Evolutionary conservation across 23 tunicate species (phyloP).

Genomic region (Botrylloides violaceus): DNA sequence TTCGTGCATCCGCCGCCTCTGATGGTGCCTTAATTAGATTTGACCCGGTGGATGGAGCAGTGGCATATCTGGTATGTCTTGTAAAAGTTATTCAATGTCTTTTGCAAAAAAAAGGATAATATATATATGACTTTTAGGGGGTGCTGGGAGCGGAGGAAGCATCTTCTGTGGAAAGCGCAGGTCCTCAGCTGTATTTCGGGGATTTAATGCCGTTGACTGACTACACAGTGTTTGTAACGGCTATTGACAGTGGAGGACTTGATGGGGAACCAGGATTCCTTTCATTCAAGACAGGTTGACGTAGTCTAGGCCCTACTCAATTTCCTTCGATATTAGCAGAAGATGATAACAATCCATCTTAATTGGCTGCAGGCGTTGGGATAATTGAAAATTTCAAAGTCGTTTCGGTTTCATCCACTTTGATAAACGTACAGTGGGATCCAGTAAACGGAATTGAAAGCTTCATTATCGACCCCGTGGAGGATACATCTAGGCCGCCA

Average conservation of each 20-base stretch:
- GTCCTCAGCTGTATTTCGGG: constrained; percentile 24
- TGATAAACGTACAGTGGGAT: constrained; percentile 22
- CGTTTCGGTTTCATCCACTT: constrained; percentile 16
- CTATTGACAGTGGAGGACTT: constrained; percentile 8
- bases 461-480: constrained; percentile 17
- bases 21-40: constrained; percentile 23
- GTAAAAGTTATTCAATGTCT: not conserved
- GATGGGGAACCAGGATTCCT: constrained; percentile 5
- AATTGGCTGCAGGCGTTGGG: constrained; percentile 28
- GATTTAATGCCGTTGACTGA: constrained; percentile 13
- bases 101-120: not conserved
- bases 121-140: constrained; percentile 5
- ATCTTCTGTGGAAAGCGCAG: constrained; percentile 23
- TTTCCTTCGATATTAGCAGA: too few relatives aligned
- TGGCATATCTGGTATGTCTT: constrained; percentile 21
- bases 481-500: constrained; percentile 15
- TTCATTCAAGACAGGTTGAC: not conserved
- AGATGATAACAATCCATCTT: too few relatives aligned
- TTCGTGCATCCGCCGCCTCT: constrained; percentile 1
- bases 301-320: too few relatives aligned
- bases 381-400: constrained; percentile 12
- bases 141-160: constrained; percentile 22
- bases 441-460: constrained; percentile 17
- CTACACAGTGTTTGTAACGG: constrained; percentile 21
- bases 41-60: constrained; percentile 8